These are phyloP conservation scores for Monomorium pharaonis DNA, from an alignment of 1,140 invertebrate genomes.

Conservation along the genomic window DNA sequence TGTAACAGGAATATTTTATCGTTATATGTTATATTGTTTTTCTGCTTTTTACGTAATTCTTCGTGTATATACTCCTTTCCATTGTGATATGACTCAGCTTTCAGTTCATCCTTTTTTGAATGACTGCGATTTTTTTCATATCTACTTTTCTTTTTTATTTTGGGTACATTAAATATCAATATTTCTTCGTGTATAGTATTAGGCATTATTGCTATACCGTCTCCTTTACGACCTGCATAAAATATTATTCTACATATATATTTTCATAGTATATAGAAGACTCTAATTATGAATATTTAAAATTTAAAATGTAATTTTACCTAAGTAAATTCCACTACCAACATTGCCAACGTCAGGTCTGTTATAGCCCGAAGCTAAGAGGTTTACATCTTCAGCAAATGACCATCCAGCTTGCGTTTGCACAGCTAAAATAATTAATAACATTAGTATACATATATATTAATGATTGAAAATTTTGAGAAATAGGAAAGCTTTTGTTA, in stretches of 20 bases:
- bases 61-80: slow-evolving; percentile 46
- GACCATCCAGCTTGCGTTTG: slow-evolving; percentile 86
- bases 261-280: not conserved
- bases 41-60: slow-evolving; percentile 60
- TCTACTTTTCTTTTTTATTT: slow-evolving; percentile 62
- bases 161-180: slow-evolving; percentile 77
- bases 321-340: slow-evolving; percentile 87
- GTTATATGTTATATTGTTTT: not conserved
- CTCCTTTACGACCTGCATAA: slow-evolving; percentile 62
- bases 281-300: not conserved
- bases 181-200: slow-evolving; percentile 66
- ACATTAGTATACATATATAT: not conserved
- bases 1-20: not conserved
- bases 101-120: not conserved
- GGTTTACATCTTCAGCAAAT: slow-evolving; percentile 85
- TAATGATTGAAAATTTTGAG: not conserved
- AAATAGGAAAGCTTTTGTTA: not conserved
- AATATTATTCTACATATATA: not conserved
- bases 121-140: slow-evolving; percentile 23
- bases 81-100: not conserved
- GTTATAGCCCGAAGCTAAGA: slow-evolving; percentile 87
- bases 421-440: slow-evolving; percentile 78
- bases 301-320: not conserved
- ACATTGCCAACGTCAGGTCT: slow-evolving; percentile 76
- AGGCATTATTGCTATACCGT: slow-evolving; percentile 60